Base-by-base conservation (phyloP, 64 coral and sea anemone species). In the Catalaphyllia jardinei region DNA sequence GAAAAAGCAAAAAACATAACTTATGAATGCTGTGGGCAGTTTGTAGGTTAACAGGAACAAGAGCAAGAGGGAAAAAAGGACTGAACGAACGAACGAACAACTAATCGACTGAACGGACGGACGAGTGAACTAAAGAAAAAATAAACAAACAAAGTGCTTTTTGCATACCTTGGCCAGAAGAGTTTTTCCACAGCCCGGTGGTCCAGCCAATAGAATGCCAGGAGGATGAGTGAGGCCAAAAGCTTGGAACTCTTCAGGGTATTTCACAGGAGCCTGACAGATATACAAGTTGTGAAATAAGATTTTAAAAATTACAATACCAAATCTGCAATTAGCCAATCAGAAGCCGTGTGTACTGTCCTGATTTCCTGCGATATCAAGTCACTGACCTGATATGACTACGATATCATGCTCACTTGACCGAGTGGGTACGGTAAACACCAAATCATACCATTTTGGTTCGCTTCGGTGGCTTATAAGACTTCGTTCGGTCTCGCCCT, bases 131-230 rank as follows among this genome's bases (percentile, higher is more conserved):
- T 15, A 46, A 46, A 0, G 39, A 46, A 50, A 50, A 27, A 51
- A 24, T 14, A 15, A 29, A 46, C 39, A 46, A 46, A 46, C 4
- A 8, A 57, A 39, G 8, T 38, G 31, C 24, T 30, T 25, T 54
- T 49, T 78, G 30, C 0, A 30, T 59, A 99, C 97, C 97, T 99
- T 99, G 15, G 97, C 97, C 18, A 99, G 72, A 8, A 99, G 85
- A 0, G 97, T 99, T 88, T 99, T 99, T 18, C 97, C 97, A 90
- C 97, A 99, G 12, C 97, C 97, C 1, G 97, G 97, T 22, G 97
- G 97, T 65, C 97, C 97, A 89, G 97, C 97, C 50, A 99, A 89
- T 60, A 99, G 90, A 64, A 99, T 99, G 50, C 97, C 97, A 10
- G 97, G 97, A 51, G 97, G 97, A 30, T 95, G 94, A 71, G 97